phyloP scores from a whole-genome alignment of 2,797 vertebrate species.

The Tenualosa thibaudeaui region DNA sequence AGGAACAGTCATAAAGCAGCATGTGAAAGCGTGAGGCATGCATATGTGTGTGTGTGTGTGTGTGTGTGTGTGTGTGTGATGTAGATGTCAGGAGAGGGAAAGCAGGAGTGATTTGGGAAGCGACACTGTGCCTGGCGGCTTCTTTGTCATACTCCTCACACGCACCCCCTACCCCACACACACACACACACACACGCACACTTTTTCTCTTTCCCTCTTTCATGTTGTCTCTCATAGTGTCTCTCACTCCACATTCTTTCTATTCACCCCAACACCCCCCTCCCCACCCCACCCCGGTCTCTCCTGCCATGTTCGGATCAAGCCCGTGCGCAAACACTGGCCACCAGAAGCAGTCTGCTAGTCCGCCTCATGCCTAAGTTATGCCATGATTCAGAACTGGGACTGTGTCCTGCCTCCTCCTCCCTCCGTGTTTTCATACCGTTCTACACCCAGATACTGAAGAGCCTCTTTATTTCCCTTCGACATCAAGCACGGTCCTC shows the following conservation, averaged over 20 bases:
- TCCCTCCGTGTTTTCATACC: background rate
- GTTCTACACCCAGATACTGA: background rate
- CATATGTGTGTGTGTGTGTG: background rate
- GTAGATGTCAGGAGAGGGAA: no score
- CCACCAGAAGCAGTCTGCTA: background rate
- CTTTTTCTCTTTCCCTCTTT: background rate
- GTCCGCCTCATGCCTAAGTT: background rate
- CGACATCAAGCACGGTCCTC: no score
- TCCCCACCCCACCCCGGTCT: background rate
- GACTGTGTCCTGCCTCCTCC: background rate
- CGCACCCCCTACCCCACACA: no score
- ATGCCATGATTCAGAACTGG: conserved; percentile 5
- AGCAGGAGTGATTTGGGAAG: background rate
- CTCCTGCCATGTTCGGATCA: background rate
- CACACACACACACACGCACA: background rate
- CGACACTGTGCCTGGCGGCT: background rate
- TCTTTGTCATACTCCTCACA: background rate
- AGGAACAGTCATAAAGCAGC: conserved; percentile 10
- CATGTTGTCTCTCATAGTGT: background rate
- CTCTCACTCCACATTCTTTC: background rate
- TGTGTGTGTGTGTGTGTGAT: background rate
- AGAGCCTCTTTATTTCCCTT: background rate
- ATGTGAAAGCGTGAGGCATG: background rate
- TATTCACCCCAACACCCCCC: background rate
- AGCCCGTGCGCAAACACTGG: background rate